A percentile compares a stretch with the other conserved stretches of the same genome.
These are phyloP conservation scores for Muraenolepis orangiensis DNA, from an alignment of 2,797 vertebrate species.

Conservation along the genomic window DNA sequence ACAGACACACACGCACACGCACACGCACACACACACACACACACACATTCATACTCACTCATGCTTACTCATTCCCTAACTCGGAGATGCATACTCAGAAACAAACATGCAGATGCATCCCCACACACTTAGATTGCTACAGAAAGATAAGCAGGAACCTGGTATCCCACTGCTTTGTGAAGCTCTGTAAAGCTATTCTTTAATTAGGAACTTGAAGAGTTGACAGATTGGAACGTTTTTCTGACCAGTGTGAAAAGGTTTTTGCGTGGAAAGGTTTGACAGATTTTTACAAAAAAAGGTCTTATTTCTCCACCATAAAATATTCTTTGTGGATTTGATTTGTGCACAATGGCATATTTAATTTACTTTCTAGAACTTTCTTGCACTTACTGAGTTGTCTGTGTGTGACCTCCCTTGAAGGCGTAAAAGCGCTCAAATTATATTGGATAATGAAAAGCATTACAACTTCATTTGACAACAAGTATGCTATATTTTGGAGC, in stretches of 20 bases:
- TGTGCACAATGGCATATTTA: neutral
- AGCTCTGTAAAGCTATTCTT: neutral
- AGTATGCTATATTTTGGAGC: constrained; percentile 46
- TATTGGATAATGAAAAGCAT: neutral
- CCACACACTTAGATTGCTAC: neutral
- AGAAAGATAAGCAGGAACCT: neutral
- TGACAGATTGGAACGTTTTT: neutral
- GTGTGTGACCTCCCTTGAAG: neutral
- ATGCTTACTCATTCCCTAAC: neutral
- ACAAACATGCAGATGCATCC: neutral
- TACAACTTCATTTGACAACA: neutral
- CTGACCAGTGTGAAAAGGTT: too few relatives aligned
- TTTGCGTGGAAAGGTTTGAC: too few relatives aligned
- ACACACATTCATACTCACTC: neutral
- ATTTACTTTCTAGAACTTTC: neutral
- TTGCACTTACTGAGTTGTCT: neutral
- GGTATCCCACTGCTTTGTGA: neutral
- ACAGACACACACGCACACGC: too few relatives aligned
- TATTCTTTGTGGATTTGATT: neutral
- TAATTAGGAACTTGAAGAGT: neutral
- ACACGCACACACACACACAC: neutral
- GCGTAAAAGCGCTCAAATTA: neutral
- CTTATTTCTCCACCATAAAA: neutral
- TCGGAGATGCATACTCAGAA: neutral
- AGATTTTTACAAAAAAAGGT: neutral